phyloP scores from a whole-genome alignment of 2,797 vertebrate genomes.

The Macropus fuliginosus region DNA sequence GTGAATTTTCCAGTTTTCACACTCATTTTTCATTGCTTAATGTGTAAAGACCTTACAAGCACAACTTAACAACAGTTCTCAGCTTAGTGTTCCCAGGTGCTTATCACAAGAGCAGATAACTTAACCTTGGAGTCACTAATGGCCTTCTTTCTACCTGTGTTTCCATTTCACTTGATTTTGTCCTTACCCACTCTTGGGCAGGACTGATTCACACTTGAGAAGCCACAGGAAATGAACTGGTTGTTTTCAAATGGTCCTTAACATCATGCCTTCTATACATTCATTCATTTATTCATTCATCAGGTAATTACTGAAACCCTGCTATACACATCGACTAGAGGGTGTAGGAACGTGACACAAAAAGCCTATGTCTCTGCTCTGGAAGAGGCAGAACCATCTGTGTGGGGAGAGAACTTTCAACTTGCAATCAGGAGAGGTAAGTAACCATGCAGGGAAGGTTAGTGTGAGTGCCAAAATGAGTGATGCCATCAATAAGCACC shows the following conservation, averaged over 20 bases:
- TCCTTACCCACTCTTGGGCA: neutral
- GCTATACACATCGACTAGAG: neutral
- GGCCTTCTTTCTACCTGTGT: neutral
- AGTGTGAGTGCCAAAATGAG: neutral
- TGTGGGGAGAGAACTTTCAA: neutral
- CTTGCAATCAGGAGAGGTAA: neutral
- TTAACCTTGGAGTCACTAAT: neutral
- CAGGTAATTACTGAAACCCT: neutral
- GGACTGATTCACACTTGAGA: neutral
- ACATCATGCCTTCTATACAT: neutral
- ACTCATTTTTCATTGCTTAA: neutral
- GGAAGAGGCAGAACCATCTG: neutral
- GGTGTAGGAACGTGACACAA: neutral
- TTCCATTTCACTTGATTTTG: neutral
- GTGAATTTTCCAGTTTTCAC: neutral
- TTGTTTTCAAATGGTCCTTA: neutral
- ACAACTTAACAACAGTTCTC: neutral
- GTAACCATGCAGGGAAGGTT: neutral
- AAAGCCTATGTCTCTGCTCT: neutral
- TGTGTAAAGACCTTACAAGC: neutral
- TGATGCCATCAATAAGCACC: neutral
- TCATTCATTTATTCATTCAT: neutral
- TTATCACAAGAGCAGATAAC: neutral
- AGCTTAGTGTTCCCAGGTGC: neutral
- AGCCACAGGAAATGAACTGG: neutral